phyloP scores from a whole-genome alignment of 1,140 invertebrate genomes.

The Drosophila arizonae region DNA sequence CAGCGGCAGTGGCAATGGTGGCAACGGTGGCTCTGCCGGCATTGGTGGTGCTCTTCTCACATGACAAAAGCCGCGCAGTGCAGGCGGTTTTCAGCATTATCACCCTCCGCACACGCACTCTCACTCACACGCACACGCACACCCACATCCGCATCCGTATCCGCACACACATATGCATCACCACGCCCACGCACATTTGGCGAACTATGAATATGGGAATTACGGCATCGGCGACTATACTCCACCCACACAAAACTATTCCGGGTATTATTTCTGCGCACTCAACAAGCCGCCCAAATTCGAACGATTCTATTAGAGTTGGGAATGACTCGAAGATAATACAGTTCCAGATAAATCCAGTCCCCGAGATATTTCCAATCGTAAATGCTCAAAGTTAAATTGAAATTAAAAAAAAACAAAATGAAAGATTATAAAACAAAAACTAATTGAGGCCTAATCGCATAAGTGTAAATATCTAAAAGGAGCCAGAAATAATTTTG shows the following conservation, averaged over 20 bases:
- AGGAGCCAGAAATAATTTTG: slow-evolving; percentile 24
- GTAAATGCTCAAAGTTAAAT: slow-evolving; percentile 70
- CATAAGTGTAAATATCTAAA: slow-evolving; percentile 42
- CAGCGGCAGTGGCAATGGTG: slow-evolving; percentile 84
- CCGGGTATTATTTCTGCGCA: slow-evolving; percentile 83
- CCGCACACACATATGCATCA: slow-evolving; percentile 26
- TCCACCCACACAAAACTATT: slow-evolving; percentile 83
- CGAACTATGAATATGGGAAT: slow-evolving; percentile 74
- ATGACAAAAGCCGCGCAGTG: slow-evolving; percentile 84
- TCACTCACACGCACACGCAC: slow-evolving; percentile 32
- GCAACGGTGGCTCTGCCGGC: slow-evolving; percentile 9
- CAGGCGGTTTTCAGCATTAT: slow-evolving; percentile 81
- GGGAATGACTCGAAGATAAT: not conserved
- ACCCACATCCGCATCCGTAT: slow-evolving; percentile 31
- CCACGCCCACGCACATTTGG: slow-evolving; percentile 61
- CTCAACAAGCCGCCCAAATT: slow-evolving; percentile 81
- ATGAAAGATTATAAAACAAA: not conserved
- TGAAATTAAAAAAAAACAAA: slow-evolving; percentile 16
- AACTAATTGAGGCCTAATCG: slow-evolving; percentile 38
- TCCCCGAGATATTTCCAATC: slow-evolving; percentile 33
- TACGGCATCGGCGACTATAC: slow-evolving; percentile 82
- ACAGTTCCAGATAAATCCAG: not conserved
- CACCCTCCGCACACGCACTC: slow-evolving; percentile 68
- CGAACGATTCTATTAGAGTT: slow-evolving; percentile 74
- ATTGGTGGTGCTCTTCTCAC: slow-evolving; percentile 83